A percentile compares a stretch with the other conserved stretches of the same genome.
phyloP scores from a whole-genome alignment of 2,113 vertebrate genomes.

The Clinocottus analis region DNA sequence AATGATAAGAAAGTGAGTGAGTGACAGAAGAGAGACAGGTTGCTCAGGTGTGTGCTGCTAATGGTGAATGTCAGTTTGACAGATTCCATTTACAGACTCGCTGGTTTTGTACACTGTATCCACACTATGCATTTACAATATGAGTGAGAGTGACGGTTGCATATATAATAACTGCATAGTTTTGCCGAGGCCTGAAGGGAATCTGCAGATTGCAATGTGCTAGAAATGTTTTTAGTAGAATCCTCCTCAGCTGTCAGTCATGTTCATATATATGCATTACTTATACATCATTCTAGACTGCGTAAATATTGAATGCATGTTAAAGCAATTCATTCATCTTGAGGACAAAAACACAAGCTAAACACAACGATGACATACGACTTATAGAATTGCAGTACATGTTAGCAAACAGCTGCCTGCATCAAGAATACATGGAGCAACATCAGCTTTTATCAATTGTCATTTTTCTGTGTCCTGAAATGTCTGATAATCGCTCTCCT shows the following conservation, averaged over 20 bases:
- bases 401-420: background rate
- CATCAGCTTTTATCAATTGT: background rate
- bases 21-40: conserved; percentile 45
- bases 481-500: background rate
- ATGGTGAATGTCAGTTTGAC: conserved; percentile 43
- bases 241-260: background rate
- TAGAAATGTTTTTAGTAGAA: background rate
- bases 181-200: background rate
- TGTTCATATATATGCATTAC: background rate
- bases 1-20: conserved; percentile 61
- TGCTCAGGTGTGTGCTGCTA: conserved; percentile 28
- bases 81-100: conserved; percentile 32
- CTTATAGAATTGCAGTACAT: too few relatives aligned
- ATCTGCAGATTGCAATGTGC: background rate
- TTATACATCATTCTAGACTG: background rate
- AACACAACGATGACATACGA: background rate
- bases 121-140: conserved; percentile 11
- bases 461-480: too few relatives aligned
- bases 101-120: conserved; percentile 25
- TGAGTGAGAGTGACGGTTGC: conserved; percentile 14
- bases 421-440: background rate
- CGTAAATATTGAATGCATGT: background rate
- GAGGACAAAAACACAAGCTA: background rate
- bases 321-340: background rate
- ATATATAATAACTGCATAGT: background rate